Evolutionary conservation across 2,113 vertebrate species (phyloP).

Genomic region (Lethenteron reissneri): DNA sequence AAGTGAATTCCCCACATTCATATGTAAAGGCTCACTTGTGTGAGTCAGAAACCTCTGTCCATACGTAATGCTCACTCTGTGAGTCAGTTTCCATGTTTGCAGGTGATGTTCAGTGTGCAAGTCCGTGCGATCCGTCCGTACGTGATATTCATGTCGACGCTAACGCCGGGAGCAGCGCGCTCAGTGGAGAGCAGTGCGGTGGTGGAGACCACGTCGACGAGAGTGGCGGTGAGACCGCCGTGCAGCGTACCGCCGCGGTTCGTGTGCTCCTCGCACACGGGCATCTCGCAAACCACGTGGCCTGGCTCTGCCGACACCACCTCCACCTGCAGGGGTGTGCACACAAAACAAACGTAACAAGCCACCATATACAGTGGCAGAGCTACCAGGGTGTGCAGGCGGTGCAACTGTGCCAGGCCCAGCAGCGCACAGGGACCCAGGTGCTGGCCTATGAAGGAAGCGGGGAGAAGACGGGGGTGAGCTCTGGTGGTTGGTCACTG

Average conservation of each 20-base stretch:
- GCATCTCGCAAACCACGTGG: conserved; percentile 67
- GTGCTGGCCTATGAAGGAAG: too few relatives aligned
- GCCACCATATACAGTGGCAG: not conserved
- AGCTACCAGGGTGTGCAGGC: not conserved
- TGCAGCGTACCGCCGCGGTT: conserved; percentile 57
- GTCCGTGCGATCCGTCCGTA: conserved; percentile 18
- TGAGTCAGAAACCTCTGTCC: too few relatives aligned
- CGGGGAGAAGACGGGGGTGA: too few relatives aligned
- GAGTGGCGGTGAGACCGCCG: conserved; percentile 61
- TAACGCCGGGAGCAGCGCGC: conserved; percentile 47
- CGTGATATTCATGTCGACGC: conserved; percentile 92
- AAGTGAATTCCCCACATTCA: too few relatives aligned
- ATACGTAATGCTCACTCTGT: too few relatives aligned
- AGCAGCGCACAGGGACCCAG: too few relatives aligned
- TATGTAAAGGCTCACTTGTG: too few relatives aligned
- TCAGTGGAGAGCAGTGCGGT: conserved; percentile 45
- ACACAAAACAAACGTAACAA: not conserved
- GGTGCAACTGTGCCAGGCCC: not conserved
- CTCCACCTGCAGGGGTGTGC: conserved; percentile 25
- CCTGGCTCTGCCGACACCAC: conserved; percentile 46
- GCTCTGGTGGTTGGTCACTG: too few relatives aligned
- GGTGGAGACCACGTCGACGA: conserved; percentile 62
- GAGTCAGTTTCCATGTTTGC: not conserved
- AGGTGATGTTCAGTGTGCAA: not conserved
- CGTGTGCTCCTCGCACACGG: conserved; percentile 55